Base-by-base conservation (phyloP, 1,140 invertebrate genomes). In the Pygmarrhopalites habei region DNA sequence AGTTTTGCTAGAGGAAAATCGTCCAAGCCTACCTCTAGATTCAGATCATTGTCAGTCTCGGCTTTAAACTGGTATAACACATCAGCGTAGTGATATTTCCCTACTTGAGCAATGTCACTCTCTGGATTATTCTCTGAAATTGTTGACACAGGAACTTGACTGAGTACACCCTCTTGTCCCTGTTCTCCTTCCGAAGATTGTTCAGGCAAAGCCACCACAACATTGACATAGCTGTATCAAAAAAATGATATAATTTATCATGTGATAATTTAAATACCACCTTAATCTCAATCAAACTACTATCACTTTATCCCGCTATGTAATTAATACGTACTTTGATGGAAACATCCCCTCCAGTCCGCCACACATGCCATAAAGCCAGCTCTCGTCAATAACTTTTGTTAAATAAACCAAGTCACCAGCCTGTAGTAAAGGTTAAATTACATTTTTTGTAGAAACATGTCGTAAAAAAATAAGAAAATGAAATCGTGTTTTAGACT, bases 301-400 rank as follows among this genome's bases (percentile, higher is more conserved):
- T n/a, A n/a, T n/a, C n/a, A n/a, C n/a, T n/a, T n/a, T n/a, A n/a
- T n/a, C n/a, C n/a, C n/a, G n/a, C n/a, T n/a, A n/a, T n/a, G n/a
- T n/a, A n/a, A n/a, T n/a, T n/a, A n/a, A n/a, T 35, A 35, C 32
- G 77, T 88, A 92, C 73, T 83, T 88, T 21, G 78, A 75, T 1
- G 90, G 90, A 77, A 92, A 92, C 60, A 92, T 85, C 51, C 90
- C 90, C 73, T 85, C 83, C 53, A 77, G 76, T 21, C 82, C 82
- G 26, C 76, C 79, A 63, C 80, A 72, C 68, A 79, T 80, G 2
- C 90, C 90, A 62, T 82, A 82, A 61, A 88, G 73, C 90, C 90
- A 93, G 64, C 89, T 85, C n/a, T 83, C 79, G 71, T 90, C 87
- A 7, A 90, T 76, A 66, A 81, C 77, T 65, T 81, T 79, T 52